Conservation (phyloP, 2,888 invertebrate species). For the Trichogramma evanescens region DNA sequence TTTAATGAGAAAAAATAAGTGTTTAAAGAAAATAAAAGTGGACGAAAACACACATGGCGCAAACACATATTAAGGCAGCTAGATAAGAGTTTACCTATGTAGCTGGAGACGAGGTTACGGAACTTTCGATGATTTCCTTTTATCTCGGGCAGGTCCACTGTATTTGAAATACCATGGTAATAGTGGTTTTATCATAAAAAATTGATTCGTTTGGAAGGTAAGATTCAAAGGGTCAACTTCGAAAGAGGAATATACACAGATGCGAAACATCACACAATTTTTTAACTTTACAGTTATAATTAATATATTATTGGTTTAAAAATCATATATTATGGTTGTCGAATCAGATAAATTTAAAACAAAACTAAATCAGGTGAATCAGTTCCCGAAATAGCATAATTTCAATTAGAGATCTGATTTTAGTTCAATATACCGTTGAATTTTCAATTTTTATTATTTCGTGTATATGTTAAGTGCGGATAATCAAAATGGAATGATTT, state of each 20-base stretch:
- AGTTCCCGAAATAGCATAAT: no score
- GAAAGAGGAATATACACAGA: conserved; percentile 47
- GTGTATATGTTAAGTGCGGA: no score
- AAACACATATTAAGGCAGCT: conserved; percentile 23
- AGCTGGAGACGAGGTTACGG: conserved; percentile 98
- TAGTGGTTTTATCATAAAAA: conserved; percentile 36
- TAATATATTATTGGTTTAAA: no score
- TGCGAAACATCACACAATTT: conserved; percentile 40
- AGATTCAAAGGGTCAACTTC: conserved; percentile 43
- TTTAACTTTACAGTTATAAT: no score
- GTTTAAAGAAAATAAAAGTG: neutral
- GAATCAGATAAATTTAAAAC: no score
- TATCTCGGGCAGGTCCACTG: conserved; percentile 98
- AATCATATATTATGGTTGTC: no score
- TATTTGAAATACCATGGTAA: conserved; percentile 47
- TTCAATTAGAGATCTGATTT: no score
- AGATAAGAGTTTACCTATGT: conserved; percentile 76
- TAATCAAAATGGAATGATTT: no score
- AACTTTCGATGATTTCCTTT: conserved; percentile 99
- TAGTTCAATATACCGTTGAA: no score
- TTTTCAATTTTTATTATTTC: no score
- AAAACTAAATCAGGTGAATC: no score
- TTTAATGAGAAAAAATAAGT: no score
- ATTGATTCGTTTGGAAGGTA: conserved; percentile 39
- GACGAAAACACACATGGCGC: conserved; percentile 9